Conservation (phyloP, 1,140 invertebrate genomes). For the Microplitis demolitor region DNA sequence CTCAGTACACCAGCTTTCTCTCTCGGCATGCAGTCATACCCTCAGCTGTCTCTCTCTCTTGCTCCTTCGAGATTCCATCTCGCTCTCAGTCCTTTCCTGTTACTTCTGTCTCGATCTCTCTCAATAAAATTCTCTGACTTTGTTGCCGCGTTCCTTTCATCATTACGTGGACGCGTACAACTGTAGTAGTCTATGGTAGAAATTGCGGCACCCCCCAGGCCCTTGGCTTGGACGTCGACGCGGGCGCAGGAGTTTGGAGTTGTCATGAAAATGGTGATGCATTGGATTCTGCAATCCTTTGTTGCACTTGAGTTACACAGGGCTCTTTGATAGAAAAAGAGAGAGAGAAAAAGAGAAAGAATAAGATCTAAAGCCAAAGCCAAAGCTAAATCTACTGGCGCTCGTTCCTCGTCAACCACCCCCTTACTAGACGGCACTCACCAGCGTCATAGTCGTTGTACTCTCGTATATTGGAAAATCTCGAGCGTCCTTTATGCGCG, state of each 20-base stretch:
- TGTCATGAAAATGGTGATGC: conserved; percentile 48
- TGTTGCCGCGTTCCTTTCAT: background rate
- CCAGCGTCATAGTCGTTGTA: background rate
- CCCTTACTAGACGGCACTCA: background rate
- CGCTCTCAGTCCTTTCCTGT: background rate
- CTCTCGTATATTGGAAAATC: conserved; percentile 6
- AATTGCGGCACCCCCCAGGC: background rate
- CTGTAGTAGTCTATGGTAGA: background rate
- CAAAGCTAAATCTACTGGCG: background rate
- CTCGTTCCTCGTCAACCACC: background rate
- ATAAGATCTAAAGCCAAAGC: background rate
- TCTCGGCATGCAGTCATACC: background rate
- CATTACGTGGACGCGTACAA: background rate
- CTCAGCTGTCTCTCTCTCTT: conserved; percentile 8
- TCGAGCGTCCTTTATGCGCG: conserved; percentile 4
- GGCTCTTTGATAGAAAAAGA: background rate
- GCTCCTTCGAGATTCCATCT: background rate
- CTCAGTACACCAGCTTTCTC: conserved; percentile 13
- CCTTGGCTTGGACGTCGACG: conserved; percentile 29
- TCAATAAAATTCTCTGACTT: background rate
- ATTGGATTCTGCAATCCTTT: conserved; percentile 40
- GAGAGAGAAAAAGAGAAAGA: background rate
- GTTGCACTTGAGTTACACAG: conserved; percentile 29
- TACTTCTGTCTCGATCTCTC: conserved; percentile 7
- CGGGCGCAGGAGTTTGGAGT: conserved; percentile 36